A percentile compares a stretch with the other conserved stretches of the same genome.
Conservation (phyloP, 2,797 vertebrate species). For the Eleutherodactylus coqui region DNA sequence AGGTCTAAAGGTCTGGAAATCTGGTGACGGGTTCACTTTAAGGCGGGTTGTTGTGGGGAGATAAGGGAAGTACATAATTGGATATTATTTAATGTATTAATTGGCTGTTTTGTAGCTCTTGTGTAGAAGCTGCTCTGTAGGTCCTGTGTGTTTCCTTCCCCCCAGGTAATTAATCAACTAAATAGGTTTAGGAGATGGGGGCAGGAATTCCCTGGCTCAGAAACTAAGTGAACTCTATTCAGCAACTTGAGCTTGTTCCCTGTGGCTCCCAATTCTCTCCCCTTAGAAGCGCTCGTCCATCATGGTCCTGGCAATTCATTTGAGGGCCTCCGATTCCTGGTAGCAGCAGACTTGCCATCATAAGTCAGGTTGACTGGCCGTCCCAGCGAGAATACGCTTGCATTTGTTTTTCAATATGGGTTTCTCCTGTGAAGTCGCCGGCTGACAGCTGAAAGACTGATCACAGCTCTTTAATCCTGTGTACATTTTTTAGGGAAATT, state of each 20-base stretch:
- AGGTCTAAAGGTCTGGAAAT: too few species aligned
- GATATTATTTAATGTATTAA: background rate
- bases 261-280: constrained; percentile 49
- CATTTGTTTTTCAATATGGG: constrained; percentile 62
- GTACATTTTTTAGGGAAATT: constrained; percentile 63
- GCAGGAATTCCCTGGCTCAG: constrained; percentile 23
- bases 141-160: background rate
- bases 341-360: constrained; percentile 53
- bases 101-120: background rate
- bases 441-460: constrained; percentile 64
- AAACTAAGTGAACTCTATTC: constrained; percentile 36
- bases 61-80: too few species aligned
- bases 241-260: constrained; percentile 50
- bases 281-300: constrained; percentile 61
- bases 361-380: constrained; percentile 59
- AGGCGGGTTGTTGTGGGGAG: too few species aligned
- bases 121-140: background rate
- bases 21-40: too few species aligned
- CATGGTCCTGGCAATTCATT: constrained; percentile 60
- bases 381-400: constrained; percentile 61
- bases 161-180: constrained; percentile 29
- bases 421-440: constrained; percentile 55
- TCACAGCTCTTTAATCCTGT: constrained; percentile 62
- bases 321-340: constrained; percentile 49
- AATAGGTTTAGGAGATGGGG: constrained; percentile 6